Conservation (phyloP, 2,113 vertebrate genomes). For the Macrotus californicus region DNA sequence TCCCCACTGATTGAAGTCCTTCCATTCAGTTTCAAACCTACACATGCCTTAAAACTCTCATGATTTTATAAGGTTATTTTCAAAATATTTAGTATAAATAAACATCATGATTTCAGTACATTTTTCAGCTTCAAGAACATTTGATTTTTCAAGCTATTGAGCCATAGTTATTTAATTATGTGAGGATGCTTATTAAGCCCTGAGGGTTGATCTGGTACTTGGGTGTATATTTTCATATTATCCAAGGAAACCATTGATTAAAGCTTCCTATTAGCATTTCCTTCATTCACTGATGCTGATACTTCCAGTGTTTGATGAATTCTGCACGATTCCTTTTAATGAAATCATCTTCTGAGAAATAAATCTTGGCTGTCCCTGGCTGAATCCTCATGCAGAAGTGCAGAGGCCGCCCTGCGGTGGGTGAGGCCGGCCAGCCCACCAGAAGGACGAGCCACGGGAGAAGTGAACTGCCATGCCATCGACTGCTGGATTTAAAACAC, state of each 20-base stretch:
- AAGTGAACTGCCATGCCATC: too few relatives aligned
- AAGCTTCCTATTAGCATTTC: not conserved
- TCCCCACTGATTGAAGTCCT: not conserved
- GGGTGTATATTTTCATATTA: not conserved
- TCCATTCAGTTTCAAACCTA: not conserved
- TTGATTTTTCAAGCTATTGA: not conserved
- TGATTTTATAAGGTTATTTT: not conserved
- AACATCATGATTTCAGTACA: not conserved
- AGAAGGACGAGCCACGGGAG: not conserved
- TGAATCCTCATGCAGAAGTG: not conserved
- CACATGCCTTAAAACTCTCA: not conserved
- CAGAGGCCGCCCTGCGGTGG: fast-evolving
- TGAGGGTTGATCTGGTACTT: not conserved
- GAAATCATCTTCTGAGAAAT: not conserved
- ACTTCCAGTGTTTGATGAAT: not conserved
- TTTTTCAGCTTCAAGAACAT: not conserved
- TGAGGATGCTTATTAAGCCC: not conserved
- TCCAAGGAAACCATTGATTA: not conserved
- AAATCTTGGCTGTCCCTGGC: not conserved
- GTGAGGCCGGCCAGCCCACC: not conserved
- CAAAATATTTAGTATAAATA: not conserved
- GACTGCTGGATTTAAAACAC: not conserved
- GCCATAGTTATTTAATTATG: not conserved
- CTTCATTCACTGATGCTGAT: not conserved
- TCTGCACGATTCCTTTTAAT: not conserved